phyloP scores from a whole-genome alignment of 2,797 vertebrate species.

The Bucorvus abyssinicus region DNA sequence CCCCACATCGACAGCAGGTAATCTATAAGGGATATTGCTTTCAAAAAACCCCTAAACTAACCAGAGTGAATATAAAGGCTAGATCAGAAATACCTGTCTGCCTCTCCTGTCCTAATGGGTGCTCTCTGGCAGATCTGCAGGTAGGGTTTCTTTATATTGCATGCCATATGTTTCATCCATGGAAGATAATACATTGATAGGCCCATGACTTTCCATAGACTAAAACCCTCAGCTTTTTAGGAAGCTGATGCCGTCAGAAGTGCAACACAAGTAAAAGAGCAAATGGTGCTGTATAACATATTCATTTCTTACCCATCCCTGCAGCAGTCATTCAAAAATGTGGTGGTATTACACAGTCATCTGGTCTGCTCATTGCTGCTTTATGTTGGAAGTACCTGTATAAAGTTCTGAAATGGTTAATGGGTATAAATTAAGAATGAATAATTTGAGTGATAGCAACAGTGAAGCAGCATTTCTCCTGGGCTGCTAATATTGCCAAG shows the following conservation, averaged over 20 bases:
- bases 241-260: background rate
- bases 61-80: background rate
- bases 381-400: background rate
- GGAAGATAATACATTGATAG: background rate
- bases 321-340: background rate
- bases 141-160: background rate
- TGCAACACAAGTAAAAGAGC: background rate
- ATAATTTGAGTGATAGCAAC: background rate
- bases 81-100: background rate
- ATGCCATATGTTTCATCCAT: background rate
- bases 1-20: background rate
- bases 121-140: background rate
- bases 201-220: background rate
- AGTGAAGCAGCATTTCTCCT: background rate
- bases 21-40: background rate
- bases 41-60: background rate
- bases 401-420: background rate
- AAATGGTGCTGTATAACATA: background rate
- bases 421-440: background rate
- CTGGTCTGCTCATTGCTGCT: background rate
- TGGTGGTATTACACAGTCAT: background rate
- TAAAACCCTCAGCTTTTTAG: background rate
- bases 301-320: rapidly evolving
- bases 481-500: background rate
- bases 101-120: background rate